Evolutionary conservation across 2,888 invertebrate genomes (phyloP), one percentile per base, ranked within the genome.

Genomic region (Coleophora flavipennella): DNA sequence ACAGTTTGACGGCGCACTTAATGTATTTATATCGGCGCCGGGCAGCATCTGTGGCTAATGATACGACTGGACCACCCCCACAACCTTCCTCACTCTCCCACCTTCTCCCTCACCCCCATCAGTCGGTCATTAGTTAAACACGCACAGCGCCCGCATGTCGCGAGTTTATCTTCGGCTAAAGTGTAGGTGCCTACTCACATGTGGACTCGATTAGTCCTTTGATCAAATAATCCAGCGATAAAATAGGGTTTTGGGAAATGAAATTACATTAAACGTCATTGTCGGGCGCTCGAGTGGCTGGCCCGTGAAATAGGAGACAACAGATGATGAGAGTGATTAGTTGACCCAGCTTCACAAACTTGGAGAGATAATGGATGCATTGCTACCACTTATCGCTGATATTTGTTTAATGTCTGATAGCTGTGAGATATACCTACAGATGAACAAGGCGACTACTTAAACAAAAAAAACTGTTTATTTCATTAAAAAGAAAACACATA

Each of bases 101-200:
- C 46, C 40, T 44, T 48, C 35, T 45, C 43, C 36, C 45, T 45
- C 42, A 51, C 77, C 81, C 77, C 75, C 75, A 76, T 75, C 70
- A 70, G 67, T 75, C 75, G 80, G 80, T 83, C 83, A 84, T 85
- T 85, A 85, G 83, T 83, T 85, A 84, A 85, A 80, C 83, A 84
- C 83, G 83, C 84, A 78, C 73, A 73, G 71, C 68, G 74, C 83
- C 83, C 83, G 83, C 83, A 83, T 83, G 80, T 81, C 80, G 79
- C 78, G 74, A 83, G 83, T 84, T 84, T 84, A 84, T 83, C 83
- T 84, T 81, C 68, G 65, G 69, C 72, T 76, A 76, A 79, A 79
- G 73, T 75, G 79, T 81, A 77, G 74, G 76, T 79, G 6, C 20
- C 6, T 20, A n/a, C n/a, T 6, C 20, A 20, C 20, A 78, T 79